Conservation (phyloP, 2,797 vertebrate species). For the Poeciliopsis infans region DNA sequence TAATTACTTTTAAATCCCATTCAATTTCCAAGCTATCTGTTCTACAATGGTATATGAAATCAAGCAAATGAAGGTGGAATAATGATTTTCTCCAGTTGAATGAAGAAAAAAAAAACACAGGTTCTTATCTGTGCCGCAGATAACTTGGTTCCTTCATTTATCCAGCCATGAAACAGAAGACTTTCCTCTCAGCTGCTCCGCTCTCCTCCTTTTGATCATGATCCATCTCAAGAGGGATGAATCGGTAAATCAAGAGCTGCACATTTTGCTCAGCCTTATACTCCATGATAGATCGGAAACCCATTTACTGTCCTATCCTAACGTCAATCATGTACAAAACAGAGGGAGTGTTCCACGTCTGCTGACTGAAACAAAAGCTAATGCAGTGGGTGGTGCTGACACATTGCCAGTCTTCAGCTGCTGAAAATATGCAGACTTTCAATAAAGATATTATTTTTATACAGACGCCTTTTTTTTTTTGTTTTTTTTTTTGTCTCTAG, state of each 20-base stretch:
- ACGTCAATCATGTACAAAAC: neutral
- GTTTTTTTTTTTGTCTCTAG: neutral
- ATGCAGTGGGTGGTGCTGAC: neutral
- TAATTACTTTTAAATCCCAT: neutral
- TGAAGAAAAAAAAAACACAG: neutral
- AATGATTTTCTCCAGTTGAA: neutral
- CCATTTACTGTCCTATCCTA: neutral
- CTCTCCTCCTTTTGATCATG: neutral
- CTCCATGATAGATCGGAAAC: neutral
- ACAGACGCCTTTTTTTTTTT: neutral
- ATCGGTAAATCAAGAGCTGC: neutral
- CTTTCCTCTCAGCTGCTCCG: neutral
- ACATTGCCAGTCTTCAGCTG: neutral
- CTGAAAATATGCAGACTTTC: slow-evolving; percentile 6
- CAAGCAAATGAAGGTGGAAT: neutral
- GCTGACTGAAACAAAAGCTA: neutral
- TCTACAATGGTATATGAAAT: neutral
- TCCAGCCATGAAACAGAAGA: neutral
- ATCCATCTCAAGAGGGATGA: neutral
- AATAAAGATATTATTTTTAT: neutral
- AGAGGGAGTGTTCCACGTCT: neutral
- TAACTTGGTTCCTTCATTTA: neutral
- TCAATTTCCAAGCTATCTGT: neutral
- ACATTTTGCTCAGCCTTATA: neutral
- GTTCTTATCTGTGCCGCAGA: neutral